Percentiles rank a stretch among this genome's conserved stretches.
phyloP scores from a whole-genome alignment of 2,113 vertebrate genomes.

The Ursus arctos region DNA sequence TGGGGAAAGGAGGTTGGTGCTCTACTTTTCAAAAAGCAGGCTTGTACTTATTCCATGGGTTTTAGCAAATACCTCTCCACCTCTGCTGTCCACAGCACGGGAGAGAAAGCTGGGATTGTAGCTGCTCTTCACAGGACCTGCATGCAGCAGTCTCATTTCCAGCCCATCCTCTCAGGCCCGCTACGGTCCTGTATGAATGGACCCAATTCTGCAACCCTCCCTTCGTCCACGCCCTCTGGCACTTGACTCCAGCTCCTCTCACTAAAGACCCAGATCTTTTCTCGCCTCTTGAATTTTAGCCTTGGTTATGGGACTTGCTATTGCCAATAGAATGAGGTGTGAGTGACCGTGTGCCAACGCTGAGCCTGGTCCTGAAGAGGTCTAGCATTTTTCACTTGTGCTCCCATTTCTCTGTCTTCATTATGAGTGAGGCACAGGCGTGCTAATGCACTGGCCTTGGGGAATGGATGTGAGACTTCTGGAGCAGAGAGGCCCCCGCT shows the following conservation, averaged over 20 bases:
- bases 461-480: too few species aligned
- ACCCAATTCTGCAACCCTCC: not conserved
- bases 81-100: not conserved
- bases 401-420: not conserved
- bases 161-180: not conserved
- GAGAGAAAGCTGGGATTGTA: not conserved
- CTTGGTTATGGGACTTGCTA: not conserved
- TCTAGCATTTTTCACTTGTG: not conserved
- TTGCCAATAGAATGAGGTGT: not conserved
- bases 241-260: not conserved
- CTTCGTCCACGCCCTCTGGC: not conserved
- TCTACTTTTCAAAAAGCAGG: not conserved
- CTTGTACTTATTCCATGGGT: not conserved
- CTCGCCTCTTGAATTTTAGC: not conserved
- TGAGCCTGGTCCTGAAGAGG: not conserved
- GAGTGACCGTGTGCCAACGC: not conserved
- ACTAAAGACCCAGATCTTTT: not conserved
- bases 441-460: not conserved
- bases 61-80: not conserved
- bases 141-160: accelerated
- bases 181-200: not conserved
- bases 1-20: not conserved
- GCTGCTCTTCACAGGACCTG: not conserved
- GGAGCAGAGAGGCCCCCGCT: not conserved
- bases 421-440: not conserved